Conservation (phyloP, 1,140 invertebrate genomes). For the Panulirus ornatus region DNA sequence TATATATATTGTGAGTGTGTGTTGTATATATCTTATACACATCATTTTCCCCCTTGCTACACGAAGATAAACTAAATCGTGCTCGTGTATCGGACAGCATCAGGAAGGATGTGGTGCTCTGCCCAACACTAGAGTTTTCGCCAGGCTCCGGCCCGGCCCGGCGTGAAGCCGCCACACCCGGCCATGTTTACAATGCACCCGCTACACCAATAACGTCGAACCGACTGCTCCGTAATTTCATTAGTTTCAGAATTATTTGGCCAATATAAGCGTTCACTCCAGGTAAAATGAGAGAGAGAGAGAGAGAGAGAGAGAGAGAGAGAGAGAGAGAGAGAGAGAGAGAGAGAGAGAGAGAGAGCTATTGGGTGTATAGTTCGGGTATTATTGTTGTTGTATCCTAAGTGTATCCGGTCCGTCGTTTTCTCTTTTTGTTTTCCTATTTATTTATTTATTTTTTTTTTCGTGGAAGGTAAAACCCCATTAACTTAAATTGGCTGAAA, state of each 20-base stretch:
- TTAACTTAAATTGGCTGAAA: no score
- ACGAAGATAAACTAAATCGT: no score
- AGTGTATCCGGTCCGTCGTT: neutral
- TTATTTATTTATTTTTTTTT: neutral
- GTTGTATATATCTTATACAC: no score
- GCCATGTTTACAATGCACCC: neutral
- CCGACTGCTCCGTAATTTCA: neutral
- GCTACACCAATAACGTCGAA: neutral
- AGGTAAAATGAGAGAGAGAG: neutral
- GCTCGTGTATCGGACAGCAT: no score
- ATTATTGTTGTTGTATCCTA: neutral
- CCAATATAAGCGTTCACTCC: neutral
- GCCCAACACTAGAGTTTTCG: neutral
- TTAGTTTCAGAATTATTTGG: neutral
- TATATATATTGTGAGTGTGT: no score
- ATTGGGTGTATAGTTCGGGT: neutral
- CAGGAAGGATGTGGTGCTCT: neutral
- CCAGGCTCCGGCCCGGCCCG: neutral
- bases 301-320: neutral
- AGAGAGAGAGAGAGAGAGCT: slow-evolving; percentile 2
- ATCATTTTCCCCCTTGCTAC: no score
- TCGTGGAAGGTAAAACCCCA: no score
- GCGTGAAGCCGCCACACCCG: neutral
- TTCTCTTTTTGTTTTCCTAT: neutral
- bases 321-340: slow-evolving; percentile 23